Evolutionary conservation across 1,140 invertebrate species (phyloP).

Genomic region (Zaprionus capensis): DNA sequence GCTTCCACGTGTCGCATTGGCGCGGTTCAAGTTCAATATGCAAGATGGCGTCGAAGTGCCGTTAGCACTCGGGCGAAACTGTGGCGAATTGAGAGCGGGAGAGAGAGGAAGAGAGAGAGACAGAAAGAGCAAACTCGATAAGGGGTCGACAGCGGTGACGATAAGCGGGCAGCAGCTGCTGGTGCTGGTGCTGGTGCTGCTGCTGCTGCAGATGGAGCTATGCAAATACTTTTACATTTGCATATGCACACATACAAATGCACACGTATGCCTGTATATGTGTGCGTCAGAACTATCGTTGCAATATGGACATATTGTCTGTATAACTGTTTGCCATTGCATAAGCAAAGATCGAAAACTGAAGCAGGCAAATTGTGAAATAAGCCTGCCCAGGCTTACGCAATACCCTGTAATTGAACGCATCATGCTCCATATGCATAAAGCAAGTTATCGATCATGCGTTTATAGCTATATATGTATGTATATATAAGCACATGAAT

Average conservation of each 20-base stretch:
- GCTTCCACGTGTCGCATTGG: conserved; percentile 38
- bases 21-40: conserved; percentile 46
- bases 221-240: neutral
- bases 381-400: neutral
- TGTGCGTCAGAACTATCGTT: neutral
- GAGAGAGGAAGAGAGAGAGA: neutral
- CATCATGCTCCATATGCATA: neutral
- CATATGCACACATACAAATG: neutral
- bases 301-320: neutral
- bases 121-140: neutral
- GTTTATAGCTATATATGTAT: neutral
- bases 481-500: neutral
- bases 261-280: too few relatives aligned
- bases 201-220: conserved; percentile 6
- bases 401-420: neutral
- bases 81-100: conserved; percentile 2
- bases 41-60: conserved; percentile 32
- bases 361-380: neutral
- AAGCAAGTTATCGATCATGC: neutral
- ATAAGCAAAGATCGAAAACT: neutral
- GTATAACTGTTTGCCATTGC: neutral
- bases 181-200: neutral
- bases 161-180: conserved; percentile 6
- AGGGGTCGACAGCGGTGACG: neutral
- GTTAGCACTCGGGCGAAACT: conserved; percentile 7